Percentiles rank a stretch among this genome's conserved stretches.
phyloP scores from a whole-genome alignment of 2,113 vertebrate genomes.

The Grantiella picta region DNA sequence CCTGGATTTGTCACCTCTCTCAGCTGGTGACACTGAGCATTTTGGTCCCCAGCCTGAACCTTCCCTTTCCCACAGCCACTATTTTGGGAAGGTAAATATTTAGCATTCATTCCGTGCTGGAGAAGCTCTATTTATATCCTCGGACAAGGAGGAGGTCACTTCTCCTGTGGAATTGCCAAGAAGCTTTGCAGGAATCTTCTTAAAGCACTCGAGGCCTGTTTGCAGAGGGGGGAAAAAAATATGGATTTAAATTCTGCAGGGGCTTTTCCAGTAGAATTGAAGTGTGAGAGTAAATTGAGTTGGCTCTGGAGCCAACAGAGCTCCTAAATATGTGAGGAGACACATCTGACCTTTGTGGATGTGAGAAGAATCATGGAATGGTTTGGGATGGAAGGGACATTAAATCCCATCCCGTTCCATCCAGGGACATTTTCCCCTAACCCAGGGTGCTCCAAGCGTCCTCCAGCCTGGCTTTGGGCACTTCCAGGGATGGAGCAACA shows the following conservation, averaged over 20 bases:
- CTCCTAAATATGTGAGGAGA: neutral
- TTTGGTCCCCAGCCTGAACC: neutral
- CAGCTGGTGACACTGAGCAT: neutral
- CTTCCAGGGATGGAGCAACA: neutral
- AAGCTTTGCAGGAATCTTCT: neutral
- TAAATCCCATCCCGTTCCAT: neutral
- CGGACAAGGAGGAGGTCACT: neutral
- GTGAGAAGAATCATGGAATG: neutral
- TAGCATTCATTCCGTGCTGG: neutral
- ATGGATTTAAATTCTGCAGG: neutral
- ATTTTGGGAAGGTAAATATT: constrained; percentile 24
- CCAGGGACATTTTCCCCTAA: fast-evolving
- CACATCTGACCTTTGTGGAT: no score
- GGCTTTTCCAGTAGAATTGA: neutral
- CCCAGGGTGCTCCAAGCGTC: neutral
- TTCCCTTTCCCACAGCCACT: neutral
- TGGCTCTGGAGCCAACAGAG: neutral
- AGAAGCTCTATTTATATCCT: neutral
- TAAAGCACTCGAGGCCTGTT: neutral
- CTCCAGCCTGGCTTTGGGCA: neutral
- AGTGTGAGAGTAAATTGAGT: neutral
- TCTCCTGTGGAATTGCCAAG: neutral
- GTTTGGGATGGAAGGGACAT: neutral
- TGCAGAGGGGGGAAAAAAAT: neutral
- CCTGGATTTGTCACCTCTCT: neutral